Base-by-base conservation (phyloP, 2,888 invertebrate species). In the Microctonus aethiopoides region DNA sequence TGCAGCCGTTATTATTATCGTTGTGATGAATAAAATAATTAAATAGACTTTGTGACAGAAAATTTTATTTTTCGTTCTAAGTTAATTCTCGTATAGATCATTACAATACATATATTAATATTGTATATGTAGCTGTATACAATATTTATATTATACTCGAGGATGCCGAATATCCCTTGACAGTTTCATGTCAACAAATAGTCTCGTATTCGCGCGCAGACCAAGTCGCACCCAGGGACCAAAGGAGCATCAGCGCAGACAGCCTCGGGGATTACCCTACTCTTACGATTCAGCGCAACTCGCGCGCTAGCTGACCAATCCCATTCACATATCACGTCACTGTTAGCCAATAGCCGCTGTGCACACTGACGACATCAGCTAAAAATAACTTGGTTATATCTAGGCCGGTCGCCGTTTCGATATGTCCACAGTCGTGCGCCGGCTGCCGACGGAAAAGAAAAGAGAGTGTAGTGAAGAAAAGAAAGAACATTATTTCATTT, bases 101-200 rank as follows among this genome's bases (percentile, higher is more conserved):
- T n/a, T n/a, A n/a, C n/a, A n/a, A n/a, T n/a, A n/a, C n/a, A n/a
- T n/a, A n/a, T n/a, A n/a, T n/a, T n/a, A n/a, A n/a, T n/a, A n/a
- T n/a, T n/a, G n/a, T n/a, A n/a, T n/a, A n/a, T n/a, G n/a, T n/a
- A n/a, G n/a, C n/a, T n/a, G n/a, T n/a, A n/a, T n/a, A n/a, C n/a
- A n/a, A n/a, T n/a, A n/a, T n/a, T n/a, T n/a, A n/a, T n/a, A n/a
- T n/a, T n/a, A n/a, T n/a, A n/a, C n/a, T n/a, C 3, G n/a, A 39
- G 39, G 5, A 39, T 39, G 46, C 36, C 71, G 60, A 60, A n/a
- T n/a, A 68, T 71, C 73, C 70, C 72, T 72, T 83, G 82, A 83
- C 83, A 83, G 83, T 83, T 83, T 83, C 79, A 81, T 82, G 83
- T 83, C 83, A 84, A 84, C 84, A 84, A 84, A 84, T 81, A n/a